Percentiles rank a stretch among this genome's conserved stretches.
Conservation (phyloP, 1,140 invertebrate genomes). For the Sweltsa coloradensis region DNA sequence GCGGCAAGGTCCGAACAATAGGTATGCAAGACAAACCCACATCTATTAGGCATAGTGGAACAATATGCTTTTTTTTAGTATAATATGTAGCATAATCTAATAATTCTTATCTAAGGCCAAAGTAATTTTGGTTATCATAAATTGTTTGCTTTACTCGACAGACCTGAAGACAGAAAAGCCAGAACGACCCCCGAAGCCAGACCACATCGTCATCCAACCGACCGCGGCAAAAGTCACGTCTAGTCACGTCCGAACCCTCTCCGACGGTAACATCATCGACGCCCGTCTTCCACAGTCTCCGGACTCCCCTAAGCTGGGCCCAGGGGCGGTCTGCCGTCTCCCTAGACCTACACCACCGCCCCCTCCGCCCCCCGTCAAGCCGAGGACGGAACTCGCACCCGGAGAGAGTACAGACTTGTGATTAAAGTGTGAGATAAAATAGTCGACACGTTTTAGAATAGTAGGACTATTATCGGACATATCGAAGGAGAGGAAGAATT, state of each 20-base stretch:
- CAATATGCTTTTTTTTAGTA: neutral
- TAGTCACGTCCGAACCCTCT: conserved; percentile 32
- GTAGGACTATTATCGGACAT: no score
- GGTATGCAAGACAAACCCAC: no score
- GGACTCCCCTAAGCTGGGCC: neutral
- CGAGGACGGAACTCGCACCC: neutral
- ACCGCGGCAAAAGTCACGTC: conserved; percentile 24
- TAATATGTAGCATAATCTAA: neutral
- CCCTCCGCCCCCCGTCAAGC: conserved; percentile 3
- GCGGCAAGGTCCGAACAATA: no score
- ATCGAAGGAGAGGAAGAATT: no score
- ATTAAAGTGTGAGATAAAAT: no score
- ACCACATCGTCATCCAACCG: conserved; percentile 23
- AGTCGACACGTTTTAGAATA: no score
- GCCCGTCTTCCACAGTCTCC: neutral
- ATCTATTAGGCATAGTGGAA: neutral
- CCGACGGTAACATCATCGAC: conserved; percentile 38
- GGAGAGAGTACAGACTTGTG: conserved; percentile 10
- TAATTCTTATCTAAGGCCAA: neutral
- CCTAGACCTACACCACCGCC: conserved; percentile 5
- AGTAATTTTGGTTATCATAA: conserved; percentile 18
- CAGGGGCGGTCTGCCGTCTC: neutral
- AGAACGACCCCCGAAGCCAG: conserved; percentile 32
- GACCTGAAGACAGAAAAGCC: conserved; percentile 32
- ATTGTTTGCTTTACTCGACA: conserved; percentile 34